phyloP scores from a whole-genome alignment of 2,113 vertebrate genomes.

The Daubentonia madagascariensis region DNA sequence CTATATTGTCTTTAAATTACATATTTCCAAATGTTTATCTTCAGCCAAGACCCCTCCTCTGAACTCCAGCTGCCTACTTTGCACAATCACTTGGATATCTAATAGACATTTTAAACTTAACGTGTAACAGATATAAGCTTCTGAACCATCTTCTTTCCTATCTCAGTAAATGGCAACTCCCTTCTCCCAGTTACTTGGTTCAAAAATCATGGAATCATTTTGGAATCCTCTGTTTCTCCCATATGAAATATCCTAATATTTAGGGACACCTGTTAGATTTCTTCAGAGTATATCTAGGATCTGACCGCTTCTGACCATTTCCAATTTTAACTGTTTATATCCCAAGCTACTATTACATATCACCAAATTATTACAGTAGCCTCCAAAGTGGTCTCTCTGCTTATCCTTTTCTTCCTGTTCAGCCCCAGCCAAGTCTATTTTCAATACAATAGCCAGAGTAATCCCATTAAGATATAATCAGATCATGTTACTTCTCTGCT shows the following conservation, averaged over 20 bases:
- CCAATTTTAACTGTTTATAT: not conserved
- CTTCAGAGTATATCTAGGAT: not conserved
- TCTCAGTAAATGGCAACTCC: not conserved
- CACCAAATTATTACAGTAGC: not conserved
- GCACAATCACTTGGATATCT: not conserved
- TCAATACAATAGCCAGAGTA: not conserved
- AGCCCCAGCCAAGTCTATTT: not conserved
- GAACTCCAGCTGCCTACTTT: not conserved
- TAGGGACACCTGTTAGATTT: not conserved
- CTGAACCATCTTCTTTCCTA: not conserved
- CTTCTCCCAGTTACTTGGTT: not conserved
- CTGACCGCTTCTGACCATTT: not conserved
- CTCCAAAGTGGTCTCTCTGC: not conserved
- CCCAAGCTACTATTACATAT: not conserved
- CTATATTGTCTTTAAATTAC: not conserved
- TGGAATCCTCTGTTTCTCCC: not conserved
- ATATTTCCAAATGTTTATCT: not conserved
- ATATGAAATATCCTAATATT: not conserved
- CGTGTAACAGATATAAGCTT: not conserved
- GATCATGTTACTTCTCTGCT: not conserved
- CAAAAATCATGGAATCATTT: not conserved
- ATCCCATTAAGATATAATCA: not conserved
- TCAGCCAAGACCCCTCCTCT: not conserved
- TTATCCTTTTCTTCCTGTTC: not conserved
- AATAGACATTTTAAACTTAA: not conserved